Base-by-base conservation (phyloP, 2,797 vertebrate genomes). In the Otolemur crassicaudatus region DNA sequence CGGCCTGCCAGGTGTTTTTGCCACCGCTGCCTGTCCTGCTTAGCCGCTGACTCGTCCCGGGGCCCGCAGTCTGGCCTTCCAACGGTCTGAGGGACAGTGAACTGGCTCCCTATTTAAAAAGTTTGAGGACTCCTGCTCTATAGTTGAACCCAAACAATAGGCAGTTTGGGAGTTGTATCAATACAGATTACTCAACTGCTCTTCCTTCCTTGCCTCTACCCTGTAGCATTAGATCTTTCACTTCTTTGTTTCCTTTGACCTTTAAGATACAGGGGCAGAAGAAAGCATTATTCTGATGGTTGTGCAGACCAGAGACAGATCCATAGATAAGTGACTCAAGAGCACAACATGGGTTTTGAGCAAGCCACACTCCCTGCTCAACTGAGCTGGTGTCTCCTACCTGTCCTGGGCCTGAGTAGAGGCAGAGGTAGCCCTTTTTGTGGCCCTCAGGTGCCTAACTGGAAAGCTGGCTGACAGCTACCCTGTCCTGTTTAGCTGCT, bases 181-280 rank as follows among this genome's bases (percentile, higher is more conserved):
- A 11, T 84, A 43, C 19, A 16, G 1, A 13, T 23, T 34, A 27
- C 20, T 58, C 3, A 67, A 0, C 2, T 14, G 3, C 5, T 34
- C 5, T 65, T n/a, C 40, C 25, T 63, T 23, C 60, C 5, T 63
- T 16, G 5, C 67, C 16, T n/a, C 40, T 3, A 12, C 53, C 63
- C 20, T 1, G 4, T 12, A 40, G 53, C 14, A 7, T 14, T 60
- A 4, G 16, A 49, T 67, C 79, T 63, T 60, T 87, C 34, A 12
- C 31, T 6, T 61, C 34, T 43, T 29, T 65, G 58, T 81, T 58
- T 86, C 63, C 31, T 22, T 67, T 49, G 23, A 34, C 53, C 12
- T 22, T 6, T 40, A 56, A 90, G 79, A 80, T 0, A 3, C 1
- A 8, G 49, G 69, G 63, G 4, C 29, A 43, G 17, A 27, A 17